These are phyloP conservation scores for Pheosia tremula DNA, from an alignment of 2,888 invertebrate genomes.

Conservation along the genomic window DNA sequence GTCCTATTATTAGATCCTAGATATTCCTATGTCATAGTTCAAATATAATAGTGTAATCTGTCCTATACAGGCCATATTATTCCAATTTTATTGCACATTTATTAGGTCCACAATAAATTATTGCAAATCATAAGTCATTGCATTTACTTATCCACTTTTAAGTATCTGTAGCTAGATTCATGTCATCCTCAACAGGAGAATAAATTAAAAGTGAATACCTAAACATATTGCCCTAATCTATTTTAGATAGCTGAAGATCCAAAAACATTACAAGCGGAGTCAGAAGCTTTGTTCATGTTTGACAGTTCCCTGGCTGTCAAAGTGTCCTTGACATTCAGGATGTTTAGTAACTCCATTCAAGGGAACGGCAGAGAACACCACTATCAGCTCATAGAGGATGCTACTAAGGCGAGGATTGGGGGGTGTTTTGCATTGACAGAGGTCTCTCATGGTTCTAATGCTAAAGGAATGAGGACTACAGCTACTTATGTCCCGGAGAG, in stretches of 20 bases:
- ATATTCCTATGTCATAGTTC: too few species aligned
- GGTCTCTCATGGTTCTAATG: constrained; percentile 96
- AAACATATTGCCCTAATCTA: background rate
- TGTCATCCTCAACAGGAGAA: too few species aligned
- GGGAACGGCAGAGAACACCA: constrained; percentile 88
- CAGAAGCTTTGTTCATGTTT: constrained; percentile 84
- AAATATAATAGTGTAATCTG: too few species aligned
- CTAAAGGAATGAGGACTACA: constrained; percentile 93
- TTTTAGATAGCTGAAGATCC: constrained; percentile 78
- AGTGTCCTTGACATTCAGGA: constrained; percentile 86
- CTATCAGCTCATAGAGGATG: constrained; percentile 77
- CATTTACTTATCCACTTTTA: too few species aligned
- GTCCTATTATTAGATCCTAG: too few species aligned
- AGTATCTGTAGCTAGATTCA: background rate
- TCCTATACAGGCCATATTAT: too few species aligned
- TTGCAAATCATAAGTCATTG: too few species aligned
- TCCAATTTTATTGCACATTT: too few species aligned
- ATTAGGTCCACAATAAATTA: too few species aligned
- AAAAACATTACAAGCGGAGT: constrained; percentile 72
- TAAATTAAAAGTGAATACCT: too few species aligned
- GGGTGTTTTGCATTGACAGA: constrained; percentile 94
- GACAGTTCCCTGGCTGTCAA: constrained; percentile 87
- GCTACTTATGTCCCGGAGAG: constrained; percentile 91
- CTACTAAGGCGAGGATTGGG: constrained; percentile 62
- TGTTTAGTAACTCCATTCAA: constrained; percentile 87